Evolutionary conservation across 2,113 vertebrate genomes (phyloP).

Genomic region (Hypocryptadius cinnamomeus): DNA sequence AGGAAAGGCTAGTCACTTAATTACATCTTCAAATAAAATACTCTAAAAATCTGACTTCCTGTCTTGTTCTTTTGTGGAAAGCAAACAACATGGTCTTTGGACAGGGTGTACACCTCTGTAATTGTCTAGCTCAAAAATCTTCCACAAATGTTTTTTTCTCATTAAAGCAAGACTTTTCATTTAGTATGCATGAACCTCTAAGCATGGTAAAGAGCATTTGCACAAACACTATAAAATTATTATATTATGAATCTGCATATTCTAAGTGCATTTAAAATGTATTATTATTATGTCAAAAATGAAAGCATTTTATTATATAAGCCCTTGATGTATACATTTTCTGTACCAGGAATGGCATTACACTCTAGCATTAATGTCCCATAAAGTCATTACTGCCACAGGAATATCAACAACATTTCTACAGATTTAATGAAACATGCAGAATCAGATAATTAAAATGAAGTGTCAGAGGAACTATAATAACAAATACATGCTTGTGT

Average conservation of each 20-base stretch:
- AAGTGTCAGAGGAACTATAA: background rate
- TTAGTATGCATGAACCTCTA: background rate
- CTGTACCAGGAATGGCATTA: background rate
- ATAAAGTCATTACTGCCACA: background rate
- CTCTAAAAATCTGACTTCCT: background rate
- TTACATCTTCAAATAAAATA: background rate
- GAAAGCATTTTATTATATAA: background rate
- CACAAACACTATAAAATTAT: background rate
- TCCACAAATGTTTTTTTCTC: background rate
- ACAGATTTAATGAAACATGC: background rate
- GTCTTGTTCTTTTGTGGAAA: background rate
- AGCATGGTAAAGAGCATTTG: background rate
- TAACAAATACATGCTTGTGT: background rate
- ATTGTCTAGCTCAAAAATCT: background rate
- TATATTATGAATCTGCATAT: background rate
- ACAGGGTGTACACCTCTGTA: background rate
- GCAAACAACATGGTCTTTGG: background rate
- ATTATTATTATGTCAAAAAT: background rate
- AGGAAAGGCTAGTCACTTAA: background rate
- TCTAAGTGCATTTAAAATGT: background rate
- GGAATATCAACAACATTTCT: background rate
- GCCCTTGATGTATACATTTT: background rate
- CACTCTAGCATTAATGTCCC: background rate
- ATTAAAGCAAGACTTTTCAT: background rate
- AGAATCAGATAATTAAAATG: background rate